A percentile compares a stretch with the other conserved stretches of the same genome.
Conservation (phyloP, 2,797 vertebrate genomes). For the Huso huso region DNA sequence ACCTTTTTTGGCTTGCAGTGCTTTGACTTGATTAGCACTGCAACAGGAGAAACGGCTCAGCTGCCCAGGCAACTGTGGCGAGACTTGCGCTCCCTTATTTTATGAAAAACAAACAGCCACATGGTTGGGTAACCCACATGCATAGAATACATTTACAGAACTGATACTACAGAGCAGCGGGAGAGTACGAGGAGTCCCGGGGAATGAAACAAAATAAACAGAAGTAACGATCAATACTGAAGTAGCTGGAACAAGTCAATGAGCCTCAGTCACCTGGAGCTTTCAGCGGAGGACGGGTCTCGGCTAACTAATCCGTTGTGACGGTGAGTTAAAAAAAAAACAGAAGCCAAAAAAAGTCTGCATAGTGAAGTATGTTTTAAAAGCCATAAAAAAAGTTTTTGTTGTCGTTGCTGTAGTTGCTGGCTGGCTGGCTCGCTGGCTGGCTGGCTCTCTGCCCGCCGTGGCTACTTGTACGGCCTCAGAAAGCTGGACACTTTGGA, state of each 20-base stretch:
- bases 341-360: constrained; percentile 35
- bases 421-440: constrained; percentile 28
- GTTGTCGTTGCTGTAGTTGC: constrained; percentile 34
- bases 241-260: constrained; percentile 4
- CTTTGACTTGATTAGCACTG: no score
- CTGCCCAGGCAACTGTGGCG: no score
- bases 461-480: constrained; percentile 91
- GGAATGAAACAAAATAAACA: constrained; percentile 5
- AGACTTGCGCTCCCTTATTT: no score
- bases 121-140: no score
- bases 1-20: no score
- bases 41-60: no score
- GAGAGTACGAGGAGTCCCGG: not conserved
- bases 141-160: no score
- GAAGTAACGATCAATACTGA: constrained; percentile 17
- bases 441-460: constrained; percentile 18
- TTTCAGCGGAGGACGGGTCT: not conserved
- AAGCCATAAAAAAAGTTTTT: constrained; percentile 41
- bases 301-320: constrained; percentile 27
- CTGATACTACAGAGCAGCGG: no score
- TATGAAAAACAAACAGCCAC: no score
- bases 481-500: constrained; percentile 97
- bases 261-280: not conserved
- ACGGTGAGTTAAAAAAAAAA: constrained; percentile 27
- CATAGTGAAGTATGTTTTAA: constrained; percentile 46